Conservation (phyloP, 2,888 invertebrate genomes). For the Protodeltote pygarga region DNA sequence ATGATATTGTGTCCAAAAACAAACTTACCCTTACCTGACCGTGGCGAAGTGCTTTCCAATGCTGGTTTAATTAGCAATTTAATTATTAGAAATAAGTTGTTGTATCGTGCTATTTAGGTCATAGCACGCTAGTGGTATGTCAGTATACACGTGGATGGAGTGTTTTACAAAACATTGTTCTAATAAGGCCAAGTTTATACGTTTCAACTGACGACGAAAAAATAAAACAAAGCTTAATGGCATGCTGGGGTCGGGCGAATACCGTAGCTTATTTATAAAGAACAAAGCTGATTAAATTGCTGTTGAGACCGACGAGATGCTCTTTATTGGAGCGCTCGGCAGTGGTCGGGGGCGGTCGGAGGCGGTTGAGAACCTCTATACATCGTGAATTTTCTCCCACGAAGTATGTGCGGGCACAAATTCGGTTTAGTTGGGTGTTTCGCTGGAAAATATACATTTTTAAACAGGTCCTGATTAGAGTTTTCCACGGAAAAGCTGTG, state of each 20-base stretch:
- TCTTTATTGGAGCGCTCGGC: constrained; percentile 60
- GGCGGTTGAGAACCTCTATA: constrained; percentile 42
- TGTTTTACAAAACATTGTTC: constrained; percentile 33
- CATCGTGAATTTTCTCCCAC: constrained; percentile 43
- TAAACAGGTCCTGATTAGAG: constrained; percentile 39
- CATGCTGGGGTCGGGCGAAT: constrained; percentile 56
- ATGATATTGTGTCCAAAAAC: too few species aligned
- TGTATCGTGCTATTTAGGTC: too few species aligned
- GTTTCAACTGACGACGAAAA: constrained; percentile 45
- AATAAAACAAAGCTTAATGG: constrained; percentile 54
- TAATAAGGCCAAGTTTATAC: constrained; percentile 46
- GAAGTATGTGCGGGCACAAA: constrained; percentile 42
- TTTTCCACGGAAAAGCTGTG: constrained; percentile 22
- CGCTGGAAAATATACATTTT: constrained; percentile 47
- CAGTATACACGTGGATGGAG: too few species aligned
- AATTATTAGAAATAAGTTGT: too few species aligned
- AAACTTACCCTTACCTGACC: too few species aligned
- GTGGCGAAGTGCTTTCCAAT: too few species aligned
- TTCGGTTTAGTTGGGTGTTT: constrained; percentile 46
- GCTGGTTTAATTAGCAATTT: too few species aligned
- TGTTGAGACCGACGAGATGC: constrained; percentile 63
- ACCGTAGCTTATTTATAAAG: constrained; percentile 67
- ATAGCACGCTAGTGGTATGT: too few species aligned
- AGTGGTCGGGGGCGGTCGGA: constrained; percentile 50
- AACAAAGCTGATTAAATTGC: constrained; percentile 76